These are phyloP conservation scores for Chaetorhynchus papuensis DNA, from an alignment of 2,113 vertebrate genomes.

Conservation along the genomic window DNA sequence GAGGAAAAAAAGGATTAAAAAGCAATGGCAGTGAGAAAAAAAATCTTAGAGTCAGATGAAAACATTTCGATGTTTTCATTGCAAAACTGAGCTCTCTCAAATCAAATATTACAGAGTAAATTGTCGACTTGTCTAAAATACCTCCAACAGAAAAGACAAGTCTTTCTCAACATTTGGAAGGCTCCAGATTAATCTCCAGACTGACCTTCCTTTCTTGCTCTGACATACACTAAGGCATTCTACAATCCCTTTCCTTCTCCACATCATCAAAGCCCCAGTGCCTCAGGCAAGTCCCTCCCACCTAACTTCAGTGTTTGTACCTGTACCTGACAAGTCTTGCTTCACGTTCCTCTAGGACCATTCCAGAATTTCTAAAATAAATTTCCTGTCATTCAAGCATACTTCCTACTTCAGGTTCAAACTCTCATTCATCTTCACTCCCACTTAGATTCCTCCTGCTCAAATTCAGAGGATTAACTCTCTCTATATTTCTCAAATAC, in stretches of 20 bases:
- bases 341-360: neutral
- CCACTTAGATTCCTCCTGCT: neutral
- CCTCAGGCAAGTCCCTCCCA: neutral
- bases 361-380: neutral
- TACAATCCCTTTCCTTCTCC: neutral
- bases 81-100: neutral
- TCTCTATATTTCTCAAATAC: neutral
- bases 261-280: neutral
- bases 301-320: neutral
- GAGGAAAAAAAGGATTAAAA: neutral
- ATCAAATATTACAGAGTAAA: neutral
- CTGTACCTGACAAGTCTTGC: neutral
- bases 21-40: neutral
- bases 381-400: neutral
- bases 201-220: neutral
- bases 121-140: neutral
- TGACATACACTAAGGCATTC: neutral
- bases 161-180: neutral
- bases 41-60: neutral
- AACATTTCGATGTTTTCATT: neutral
- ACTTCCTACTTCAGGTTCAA: neutral
- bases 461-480: neutral
- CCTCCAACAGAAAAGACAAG: neutral
- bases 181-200: neutral
- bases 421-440: neutral